phyloP scores from a whole-genome alignment of 2,888 invertebrate genomes.

The Tillus elongatus region DNA sequence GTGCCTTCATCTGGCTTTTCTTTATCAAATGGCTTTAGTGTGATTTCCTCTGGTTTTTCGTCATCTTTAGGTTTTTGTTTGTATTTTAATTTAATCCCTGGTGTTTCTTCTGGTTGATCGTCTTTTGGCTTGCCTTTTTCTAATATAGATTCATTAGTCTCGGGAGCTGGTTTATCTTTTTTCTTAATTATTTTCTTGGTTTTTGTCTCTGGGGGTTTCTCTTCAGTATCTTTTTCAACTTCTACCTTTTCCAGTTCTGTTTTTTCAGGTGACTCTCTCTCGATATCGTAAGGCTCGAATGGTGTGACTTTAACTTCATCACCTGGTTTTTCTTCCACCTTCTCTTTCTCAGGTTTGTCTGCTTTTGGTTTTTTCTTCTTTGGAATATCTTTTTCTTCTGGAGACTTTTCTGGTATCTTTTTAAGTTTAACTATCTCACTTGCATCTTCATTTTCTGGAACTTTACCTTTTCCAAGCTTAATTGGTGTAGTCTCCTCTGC shows the following conservation, averaged over 20 bases:
- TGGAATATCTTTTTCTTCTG: neutral
- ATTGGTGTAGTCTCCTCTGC: slow-evolving; percentile 39
- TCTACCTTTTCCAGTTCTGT: slow-evolving; percentile 34
- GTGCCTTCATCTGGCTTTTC: slow-evolving; percentile 7
- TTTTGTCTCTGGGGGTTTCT: slow-evolving; percentile 7
- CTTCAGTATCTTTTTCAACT: slow-evolving; percentile 30
- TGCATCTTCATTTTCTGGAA: slow-evolving; percentile 28
- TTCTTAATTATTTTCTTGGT: slow-evolving; percentile 28
- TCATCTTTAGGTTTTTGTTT: slow-evolving; percentile 24
- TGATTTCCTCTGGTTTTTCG: slow-evolving; percentile 26
- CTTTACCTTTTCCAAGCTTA: slow-evolving; percentile 41
- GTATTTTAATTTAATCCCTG: slow-evolving; percentile 15
- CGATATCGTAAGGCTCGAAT: slow-evolving; percentile 31
- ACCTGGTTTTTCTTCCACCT: slow-evolving; percentile 23
- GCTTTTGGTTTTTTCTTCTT: slow-evolving; percentile 31
- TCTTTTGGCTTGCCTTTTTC: slow-evolving; percentile 37
- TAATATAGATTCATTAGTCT: slow-evolving; percentile 12
- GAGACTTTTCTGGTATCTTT: slow-evolving; percentile 33
- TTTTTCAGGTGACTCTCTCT: slow-evolving; percentile 29
- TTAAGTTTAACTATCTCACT: slow-evolving; percentile 43
- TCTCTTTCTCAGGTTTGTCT: slow-evolving; percentile 25
- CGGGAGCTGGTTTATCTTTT: slow-evolving; percentile 14
- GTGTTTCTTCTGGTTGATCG: slow-evolving; percentile 15
- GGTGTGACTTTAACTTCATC: slow-evolving; percentile 32
- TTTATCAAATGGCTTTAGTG: slow-evolving; percentile 20